Evolutionary conservation across 2,113 vertebrate genomes (phyloP).

Genomic region (Corvus hawaiiensis): DNA sequence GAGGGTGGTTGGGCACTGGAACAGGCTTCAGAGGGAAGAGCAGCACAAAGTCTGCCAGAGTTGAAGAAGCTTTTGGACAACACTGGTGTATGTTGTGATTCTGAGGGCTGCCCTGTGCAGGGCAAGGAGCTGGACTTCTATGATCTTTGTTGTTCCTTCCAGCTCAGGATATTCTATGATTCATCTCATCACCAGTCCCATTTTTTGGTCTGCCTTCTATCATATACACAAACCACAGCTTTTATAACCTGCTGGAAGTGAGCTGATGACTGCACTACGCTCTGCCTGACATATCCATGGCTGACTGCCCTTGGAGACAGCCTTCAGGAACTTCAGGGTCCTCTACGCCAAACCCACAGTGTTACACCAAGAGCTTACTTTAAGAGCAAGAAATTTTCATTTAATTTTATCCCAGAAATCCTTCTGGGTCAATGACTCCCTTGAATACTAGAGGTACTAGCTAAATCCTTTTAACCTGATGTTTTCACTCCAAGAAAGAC

Average conservation of each 20-base stretch:
- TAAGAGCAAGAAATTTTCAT: not conserved
- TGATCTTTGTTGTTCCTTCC: not conserved
- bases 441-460: not conserved
- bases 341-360: rapidly evolving
- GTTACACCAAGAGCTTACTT: not conserved
- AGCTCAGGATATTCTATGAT: not conserved
- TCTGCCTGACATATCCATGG: not conserved
- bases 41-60: not conserved
- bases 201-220: not conserved
- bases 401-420: not conserved
- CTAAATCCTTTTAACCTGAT: not conserved
- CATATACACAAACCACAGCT: not conserved
- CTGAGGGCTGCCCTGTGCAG: not conserved
- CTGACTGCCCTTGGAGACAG: not conserved
- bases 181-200: not conserved
- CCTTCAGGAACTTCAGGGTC: not conserved
- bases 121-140: not conserved
- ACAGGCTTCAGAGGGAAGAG: not conserved
- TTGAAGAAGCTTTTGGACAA: not conserved
- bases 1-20: not conserved
- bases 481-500: not conserved
- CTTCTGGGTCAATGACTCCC: not conserved
- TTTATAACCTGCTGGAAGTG: not conserved
- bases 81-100: too few relatives aligned
- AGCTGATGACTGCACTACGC: not conserved